Percentiles rank a stretch among this genome's conserved stretches.
Evolutionary conservation across 2,888 invertebrate species (phyloP).

Genomic region (Leptopterna dolabrata): DNA sequence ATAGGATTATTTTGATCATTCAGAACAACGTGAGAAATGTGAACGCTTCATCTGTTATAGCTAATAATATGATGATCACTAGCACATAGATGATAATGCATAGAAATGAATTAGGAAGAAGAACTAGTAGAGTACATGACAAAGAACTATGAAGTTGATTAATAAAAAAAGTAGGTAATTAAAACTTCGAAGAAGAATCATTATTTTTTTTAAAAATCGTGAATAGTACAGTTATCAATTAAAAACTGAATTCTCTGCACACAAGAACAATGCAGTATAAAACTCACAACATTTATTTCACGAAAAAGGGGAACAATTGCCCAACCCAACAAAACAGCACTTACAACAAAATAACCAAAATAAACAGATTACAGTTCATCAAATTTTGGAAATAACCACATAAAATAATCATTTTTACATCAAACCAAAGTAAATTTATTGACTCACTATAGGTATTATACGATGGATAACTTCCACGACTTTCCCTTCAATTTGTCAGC

Average conservation of each 20-base stretch:
- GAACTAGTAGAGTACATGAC: too few relatives aligned
- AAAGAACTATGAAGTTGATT: too few relatives aligned
- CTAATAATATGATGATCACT: too few relatives aligned
- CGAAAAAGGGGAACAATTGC: background rate
- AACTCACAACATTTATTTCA: background rate
- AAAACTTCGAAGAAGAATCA: background rate
- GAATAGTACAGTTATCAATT: too few relatives aligned
- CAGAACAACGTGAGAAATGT: background rate
- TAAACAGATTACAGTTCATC: background rate
- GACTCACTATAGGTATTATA: background rate
- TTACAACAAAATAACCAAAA: background rate
- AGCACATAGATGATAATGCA: too few relatives aligned
- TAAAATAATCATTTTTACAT: background rate
- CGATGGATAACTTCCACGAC: background rate
- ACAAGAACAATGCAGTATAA: background rate
- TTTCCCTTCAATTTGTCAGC: background rate
- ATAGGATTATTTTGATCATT: constrained; percentile 22
- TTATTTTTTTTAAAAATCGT: too few relatives aligned
- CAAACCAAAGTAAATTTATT: background rate
- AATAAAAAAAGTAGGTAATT: too few relatives aligned
- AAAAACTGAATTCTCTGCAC: too few relatives aligned
- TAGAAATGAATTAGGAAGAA: too few relatives aligned
- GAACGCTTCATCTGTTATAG: background rate
- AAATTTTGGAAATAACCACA: background rate
- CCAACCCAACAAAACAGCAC: background rate